Percentiles rank a stretch among this genome's conserved stretches.
phyloP scores from a whole-genome alignment of 2,113 vertebrate genomes.

The Pangasianodon hypophthalmus region DNA sequence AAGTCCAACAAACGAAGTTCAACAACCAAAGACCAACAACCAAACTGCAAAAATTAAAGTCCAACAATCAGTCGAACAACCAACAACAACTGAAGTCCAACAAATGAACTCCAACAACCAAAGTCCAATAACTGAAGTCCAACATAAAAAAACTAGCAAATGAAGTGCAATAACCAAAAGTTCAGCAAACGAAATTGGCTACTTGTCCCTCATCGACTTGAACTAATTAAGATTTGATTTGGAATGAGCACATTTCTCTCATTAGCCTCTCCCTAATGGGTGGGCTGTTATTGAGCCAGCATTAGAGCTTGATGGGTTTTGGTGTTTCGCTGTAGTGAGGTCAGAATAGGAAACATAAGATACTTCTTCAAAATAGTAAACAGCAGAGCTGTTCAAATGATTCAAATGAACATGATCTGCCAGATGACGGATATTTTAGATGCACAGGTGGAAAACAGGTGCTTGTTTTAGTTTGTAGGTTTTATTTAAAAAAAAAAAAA shows the following conservation, averaged over 20 bases:
- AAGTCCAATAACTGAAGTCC: not conserved
- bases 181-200: not conserved
- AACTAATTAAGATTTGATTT: not conserved
- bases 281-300: not conserved
- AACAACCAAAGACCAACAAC: not conserved
- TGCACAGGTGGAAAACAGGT: not conserved
- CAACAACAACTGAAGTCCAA: not conserved
- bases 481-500: not conserved
- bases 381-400: not conserved
- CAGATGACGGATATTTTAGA: not conserved
- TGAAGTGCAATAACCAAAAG: not conserved
- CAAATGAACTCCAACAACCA: not conserved
- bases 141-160: not conserved
- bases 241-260: not conserved
- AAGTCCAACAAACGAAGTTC: not conserved
- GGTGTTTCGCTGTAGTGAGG: not conserved
- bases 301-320: not conserved
- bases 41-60: too few relatives aligned
- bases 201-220: not conserved
- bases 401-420: not conserved
- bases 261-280: not conserved
- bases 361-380: not conserved
- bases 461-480: not conserved
- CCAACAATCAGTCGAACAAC: not conserved
- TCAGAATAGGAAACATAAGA: not conserved